These are phyloP conservation scores for Macropis europaea DNA, from an alignment of 2,888 invertebrate species.

Conservation along the genomic window DNA sequence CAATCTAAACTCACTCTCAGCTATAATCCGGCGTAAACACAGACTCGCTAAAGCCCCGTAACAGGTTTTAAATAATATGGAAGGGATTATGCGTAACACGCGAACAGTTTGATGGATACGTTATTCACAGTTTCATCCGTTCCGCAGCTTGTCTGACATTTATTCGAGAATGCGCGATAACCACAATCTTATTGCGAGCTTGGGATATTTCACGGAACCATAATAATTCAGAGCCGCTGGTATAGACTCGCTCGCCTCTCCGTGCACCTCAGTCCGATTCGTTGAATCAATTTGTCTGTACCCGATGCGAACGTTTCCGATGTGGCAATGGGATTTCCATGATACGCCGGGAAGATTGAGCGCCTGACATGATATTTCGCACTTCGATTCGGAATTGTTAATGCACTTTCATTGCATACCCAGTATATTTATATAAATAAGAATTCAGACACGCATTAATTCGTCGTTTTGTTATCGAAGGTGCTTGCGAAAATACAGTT, in stretches of 20 bases:
- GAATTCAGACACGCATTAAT: too few species aligned
- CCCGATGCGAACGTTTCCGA: constrained; percentile 35
- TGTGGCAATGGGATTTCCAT: constrained; percentile 41
- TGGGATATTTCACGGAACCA: constrained; percentile 21
- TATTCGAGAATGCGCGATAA: constrained; percentile 49
- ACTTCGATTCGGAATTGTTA: too few species aligned
- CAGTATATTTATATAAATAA: too few species aligned
- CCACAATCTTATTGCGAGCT: constrained; percentile 52
- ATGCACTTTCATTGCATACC: too few species aligned
- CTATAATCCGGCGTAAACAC: constrained; percentile 39
- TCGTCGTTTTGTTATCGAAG: too few species aligned
- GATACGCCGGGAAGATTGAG: constrained; percentile 35
- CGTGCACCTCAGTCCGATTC: constrained; percentile 30
- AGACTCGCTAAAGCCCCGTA: constrained; percentile 23
- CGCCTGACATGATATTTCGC: constrained; percentile 12
- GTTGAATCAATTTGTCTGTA: constrained; percentile 50
- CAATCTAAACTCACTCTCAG: constrained; percentile 35
- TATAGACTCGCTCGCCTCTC: constrained; percentile 31
- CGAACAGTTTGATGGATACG: constrained; percentile 47
- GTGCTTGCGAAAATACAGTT: too few species aligned
- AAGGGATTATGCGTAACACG: constrained; percentile 39
- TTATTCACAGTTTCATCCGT: constrained; percentile 45
- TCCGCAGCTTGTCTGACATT: constrained; percentile 37
- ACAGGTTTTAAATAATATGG: constrained; percentile 50
- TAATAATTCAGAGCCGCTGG: constrained; percentile 48